These are phyloP conservation scores for Rhinopomastus cyanomelas DNA, from an alignment of 2,113 vertebrate genomes.

Conservation along the genomic window DNA sequence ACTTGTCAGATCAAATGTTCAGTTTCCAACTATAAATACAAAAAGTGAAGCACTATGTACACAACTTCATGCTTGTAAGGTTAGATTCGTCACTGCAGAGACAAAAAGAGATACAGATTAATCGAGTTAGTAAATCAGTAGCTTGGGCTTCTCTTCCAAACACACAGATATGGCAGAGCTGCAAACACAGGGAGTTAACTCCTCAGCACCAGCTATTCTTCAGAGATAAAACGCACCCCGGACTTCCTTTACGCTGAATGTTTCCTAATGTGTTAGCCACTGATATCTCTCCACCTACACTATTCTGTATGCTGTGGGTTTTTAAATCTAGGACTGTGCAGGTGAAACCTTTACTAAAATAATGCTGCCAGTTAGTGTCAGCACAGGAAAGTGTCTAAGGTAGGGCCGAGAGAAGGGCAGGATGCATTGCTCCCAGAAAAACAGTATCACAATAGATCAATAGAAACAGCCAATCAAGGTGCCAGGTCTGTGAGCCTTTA, in stretches of 20 bases:
- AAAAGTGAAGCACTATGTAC: constrained; percentile 92
- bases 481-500: neutral
- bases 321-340: constrained; percentile 9
- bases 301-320: neutral
- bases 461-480: neutral
- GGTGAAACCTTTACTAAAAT: neutral
- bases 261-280: neutral
- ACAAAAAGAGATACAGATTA: constrained; percentile 75
- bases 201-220: neutral
- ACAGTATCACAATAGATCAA: neutral
- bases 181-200: neutral
- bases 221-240: neutral
- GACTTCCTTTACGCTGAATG: neutral
- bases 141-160: constrained; percentile 18
- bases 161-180: neutral
- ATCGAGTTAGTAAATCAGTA: constrained; percentile 61
- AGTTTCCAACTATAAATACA: constrained; percentile 94
- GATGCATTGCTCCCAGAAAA: neutral
- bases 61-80: constrained; percentile 96
- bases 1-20: constrained; percentile 75
- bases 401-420: neutral
- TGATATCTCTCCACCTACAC: neutral
- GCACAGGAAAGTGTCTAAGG: neutral
- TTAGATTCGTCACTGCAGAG: constrained; percentile 98
- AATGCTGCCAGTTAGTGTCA: neutral